Evolutionary conservation across 2,888 invertebrate genomes (phyloP).

Genomic region (Apotomis turbidana): DNA sequence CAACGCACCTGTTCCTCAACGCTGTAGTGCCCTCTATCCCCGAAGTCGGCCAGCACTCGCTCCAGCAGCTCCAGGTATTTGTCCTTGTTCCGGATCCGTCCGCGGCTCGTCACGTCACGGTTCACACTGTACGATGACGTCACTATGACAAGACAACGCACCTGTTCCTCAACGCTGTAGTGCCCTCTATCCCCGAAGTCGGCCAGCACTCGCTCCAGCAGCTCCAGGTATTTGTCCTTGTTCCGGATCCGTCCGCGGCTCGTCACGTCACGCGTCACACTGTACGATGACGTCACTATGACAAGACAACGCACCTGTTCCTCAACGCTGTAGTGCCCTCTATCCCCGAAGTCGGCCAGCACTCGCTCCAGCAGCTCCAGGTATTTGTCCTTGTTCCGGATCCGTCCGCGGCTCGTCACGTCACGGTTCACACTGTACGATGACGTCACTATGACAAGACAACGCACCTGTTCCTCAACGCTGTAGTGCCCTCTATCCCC

Average conservation of each 20-base stretch:
- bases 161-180: slow-evolving; percentile 58
- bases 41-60: slow-evolving; percentile 44
- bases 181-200: slow-evolving; percentile 42
- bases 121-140: slow-evolving; percentile 48
- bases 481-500: slow-evolving; percentile 46
- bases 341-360: slow-evolving; percentile 44
- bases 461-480: slow-evolving; percentile 57
- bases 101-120: slow-evolving; percentile 35
- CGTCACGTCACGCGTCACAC: slow-evolving; percentile 45
- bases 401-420: slow-evolving; percentile 36
- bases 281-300: slow-evolving; percentile 43
- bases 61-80: slow-evolving; percentile 49
- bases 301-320: slow-evolving; percentile 53
- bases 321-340: slow-evolving; percentile 49
- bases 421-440: slow-evolving; percentile 47
- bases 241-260: slow-evolving; percentile 31
- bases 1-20: slow-evolving; percentile 56
- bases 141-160: slow-evolving; percentile 25
- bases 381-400: slow-evolving; percentile 46
- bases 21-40: slow-evolving; percentile 46
- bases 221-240: slow-evolving; percentile 46
- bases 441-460: slow-evolving; percentile 13
- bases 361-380: slow-evolving; percentile 47
- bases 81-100: slow-evolving; percentile 41
- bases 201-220: slow-evolving; percentile 48